These are phyloP conservation scores for Poeciliopsis paucimaculata DNA, from an alignment of 2,797 vertebrate genomes.

Conservation along the genomic window DNA sequence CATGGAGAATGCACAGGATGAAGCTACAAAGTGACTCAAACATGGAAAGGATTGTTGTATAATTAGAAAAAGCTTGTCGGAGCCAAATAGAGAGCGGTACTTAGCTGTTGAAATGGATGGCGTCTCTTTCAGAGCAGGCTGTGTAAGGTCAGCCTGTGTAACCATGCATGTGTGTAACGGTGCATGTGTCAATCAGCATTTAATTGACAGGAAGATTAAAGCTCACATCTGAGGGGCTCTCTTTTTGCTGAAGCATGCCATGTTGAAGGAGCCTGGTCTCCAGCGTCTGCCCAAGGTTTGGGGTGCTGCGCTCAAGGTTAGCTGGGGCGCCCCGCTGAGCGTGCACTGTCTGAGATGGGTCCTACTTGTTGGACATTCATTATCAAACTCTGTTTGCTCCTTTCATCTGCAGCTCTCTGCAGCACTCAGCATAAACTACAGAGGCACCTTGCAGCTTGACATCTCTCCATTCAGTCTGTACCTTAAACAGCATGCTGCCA, in stretches of 20 bases:
- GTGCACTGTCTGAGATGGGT: constrained; percentile 79
- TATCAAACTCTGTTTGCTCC: constrained; percentile 95
- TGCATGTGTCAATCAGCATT: constrained; percentile 68
- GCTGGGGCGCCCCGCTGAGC: constrained; percentile 74
- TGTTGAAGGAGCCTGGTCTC: constrained; percentile 70
- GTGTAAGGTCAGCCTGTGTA: constrained; percentile 21
- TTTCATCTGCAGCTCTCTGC: constrained; percentile 96
- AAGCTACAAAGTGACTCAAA: constrained; percentile 49
- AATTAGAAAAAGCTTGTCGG: constrained; percentile 53
- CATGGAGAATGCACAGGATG: constrained; percentile 21
- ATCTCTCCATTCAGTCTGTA: constrained; percentile 98
- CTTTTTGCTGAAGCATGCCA: constrained; percentile 53
- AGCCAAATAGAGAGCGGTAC: constrained; percentile 25
- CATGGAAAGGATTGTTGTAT: constrained; percentile 42
- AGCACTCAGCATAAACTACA: constrained; percentile 97
- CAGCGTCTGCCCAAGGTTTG: constrained; percentile 65
- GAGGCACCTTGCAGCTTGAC: constrained; percentile 98
- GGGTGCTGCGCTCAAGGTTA: constrained; percentile 80
- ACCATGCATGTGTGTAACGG: constrained; percentile 41
- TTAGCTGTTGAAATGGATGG: constrained; percentile 49
- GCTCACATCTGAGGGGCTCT: constrained; percentile 66
- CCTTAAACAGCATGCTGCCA: constrained; percentile 98
- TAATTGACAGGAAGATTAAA: constrained; percentile 84
- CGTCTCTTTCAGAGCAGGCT: constrained; percentile 41
- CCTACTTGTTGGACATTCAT: constrained; percentile 96